Evolutionary conservation across 2,113 vertebrate species (phyloP).

Genomic region (Peucedramus taeniatus): DNA sequence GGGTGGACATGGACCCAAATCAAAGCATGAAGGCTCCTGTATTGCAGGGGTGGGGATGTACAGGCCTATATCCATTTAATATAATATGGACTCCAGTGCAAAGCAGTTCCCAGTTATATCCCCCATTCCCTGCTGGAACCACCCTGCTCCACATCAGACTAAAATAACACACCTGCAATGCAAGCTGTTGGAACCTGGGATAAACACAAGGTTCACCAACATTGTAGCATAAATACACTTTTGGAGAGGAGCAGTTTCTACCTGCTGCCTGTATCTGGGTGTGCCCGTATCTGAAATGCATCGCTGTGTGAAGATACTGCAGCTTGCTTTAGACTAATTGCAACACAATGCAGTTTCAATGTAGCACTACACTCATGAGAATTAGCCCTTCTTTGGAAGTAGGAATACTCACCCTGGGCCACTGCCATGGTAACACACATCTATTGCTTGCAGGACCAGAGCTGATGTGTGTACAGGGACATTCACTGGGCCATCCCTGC

Average conservation of each 20-base stretch:
- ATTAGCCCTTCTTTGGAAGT: not conserved
- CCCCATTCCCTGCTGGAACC: not conserved
- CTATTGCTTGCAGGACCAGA: not conserved
- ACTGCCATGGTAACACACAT: not conserved
- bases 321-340: not conserved
- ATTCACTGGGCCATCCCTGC: not conserved
- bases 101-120: not conserved
- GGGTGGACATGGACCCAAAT: rapidly evolving
- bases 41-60: not conserved
- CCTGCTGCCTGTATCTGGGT: not conserved
- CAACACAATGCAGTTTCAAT: not conserved
- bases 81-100: rapidly evolving
- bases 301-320: not conserved
- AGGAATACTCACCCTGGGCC: not conserved
- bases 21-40: not conserved
- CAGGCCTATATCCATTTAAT: not conserved
- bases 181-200: not conserved
- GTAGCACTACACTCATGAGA: not conserved
- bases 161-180: not conserved
- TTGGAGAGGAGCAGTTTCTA: not conserved
- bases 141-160: not conserved
- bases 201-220: not conserved
- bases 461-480: not conserved
- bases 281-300: not conserved
- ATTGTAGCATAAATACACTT: not conserved